Percentiles rank a stretch among this genome's conserved stretches.
phyloP scores from a whole-genome alignment of 2,888 invertebrate species.

The Eupithecia subumbrata region DNA sequence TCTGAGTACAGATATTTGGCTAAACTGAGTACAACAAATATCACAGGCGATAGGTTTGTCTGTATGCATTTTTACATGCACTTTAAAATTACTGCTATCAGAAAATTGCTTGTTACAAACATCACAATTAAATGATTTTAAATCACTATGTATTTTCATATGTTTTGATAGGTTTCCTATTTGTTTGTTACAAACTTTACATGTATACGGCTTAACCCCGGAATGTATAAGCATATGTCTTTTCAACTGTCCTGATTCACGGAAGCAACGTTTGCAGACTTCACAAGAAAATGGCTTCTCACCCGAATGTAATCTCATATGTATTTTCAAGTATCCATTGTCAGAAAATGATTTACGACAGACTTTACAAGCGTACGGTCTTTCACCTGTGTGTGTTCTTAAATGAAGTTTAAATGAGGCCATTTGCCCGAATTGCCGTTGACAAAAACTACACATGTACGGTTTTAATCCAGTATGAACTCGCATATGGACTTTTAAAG shows the following conservation, averaged over 20 bases:
- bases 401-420: slow-evolving; percentile 74
- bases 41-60: slow-evolving; percentile 61
- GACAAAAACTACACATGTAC: slow-evolving; percentile 69
- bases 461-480: slow-evolving; percentile 75
- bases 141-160: slow-evolving; percentile 70
- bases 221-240: slow-evolving; percentile 71
- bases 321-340: slow-evolving; percentile 76
- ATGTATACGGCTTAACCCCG: slow-evolving; percentile 71
- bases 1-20: slow-evolving; percentile 61
- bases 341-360: slow-evolving; percentile 76
- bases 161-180: slow-evolving; percentile 74
- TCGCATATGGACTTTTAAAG: slow-evolving; percentile 75
- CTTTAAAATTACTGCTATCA: slow-evolving; percentile 60
- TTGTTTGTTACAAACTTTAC: slow-evolving; percentile 76
- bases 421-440: slow-evolving; percentile 72
- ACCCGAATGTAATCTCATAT: slow-evolving; percentile 73
- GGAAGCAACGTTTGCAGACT: slow-evolving; percentile 67
- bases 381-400: slow-evolving; percentile 72
- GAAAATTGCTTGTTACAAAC: slow-evolving; percentile 68
- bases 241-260: slow-evolving; percentile 72
- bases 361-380: slow-evolving; percentile 67
- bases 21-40: slow-evolving; percentile 58
- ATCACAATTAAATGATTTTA: slow-evolving; percentile 59
- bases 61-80: slow-evolving; percentile 64
- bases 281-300: slow-evolving; percentile 72